Evolutionary conservation across 2,113 vertebrate species (phyloP).

Genomic region (Girardinichthys multiradiatus): DNA sequence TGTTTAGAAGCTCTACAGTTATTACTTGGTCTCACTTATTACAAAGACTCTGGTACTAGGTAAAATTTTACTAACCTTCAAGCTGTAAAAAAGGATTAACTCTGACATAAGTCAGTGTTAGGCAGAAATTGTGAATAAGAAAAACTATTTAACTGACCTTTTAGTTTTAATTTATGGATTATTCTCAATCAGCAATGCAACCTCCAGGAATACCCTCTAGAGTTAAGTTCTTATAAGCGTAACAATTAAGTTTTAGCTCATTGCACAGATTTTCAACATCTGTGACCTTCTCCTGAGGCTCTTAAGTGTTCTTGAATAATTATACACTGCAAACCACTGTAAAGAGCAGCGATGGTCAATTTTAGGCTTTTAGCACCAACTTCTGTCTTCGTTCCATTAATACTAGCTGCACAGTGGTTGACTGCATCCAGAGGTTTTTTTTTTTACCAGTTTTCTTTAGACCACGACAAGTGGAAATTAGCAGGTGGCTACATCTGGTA

Average conservation of each 20-base stretch:
- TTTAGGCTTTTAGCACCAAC: constrained; percentile 42
- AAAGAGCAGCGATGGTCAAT: constrained; percentile 45
- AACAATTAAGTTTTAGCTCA: constrained; percentile 34
- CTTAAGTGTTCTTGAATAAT: constrained; percentile 56
- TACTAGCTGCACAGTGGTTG: constrained; percentile 26
- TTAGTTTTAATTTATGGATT: constrained; percentile 3
- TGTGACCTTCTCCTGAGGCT: constrained; percentile 61
- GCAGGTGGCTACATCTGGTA: not conserved
- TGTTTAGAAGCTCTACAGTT: constrained; percentile 3
- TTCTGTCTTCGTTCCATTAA: constrained; percentile 28
- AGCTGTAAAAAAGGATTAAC: not conserved
- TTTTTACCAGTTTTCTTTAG: constrained; percentile 8
- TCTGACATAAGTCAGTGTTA: not conserved
- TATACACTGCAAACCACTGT: constrained; percentile 40
- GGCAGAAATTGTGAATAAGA: not conserved
- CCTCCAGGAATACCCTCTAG: not conserved
- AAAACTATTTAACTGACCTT: not conserved
- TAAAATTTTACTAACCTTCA: not conserved
- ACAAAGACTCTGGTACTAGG: not conserved
- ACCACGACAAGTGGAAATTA: not conserved
- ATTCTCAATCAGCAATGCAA: constrained; percentile 13
- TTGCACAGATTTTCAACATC: constrained; percentile 9
- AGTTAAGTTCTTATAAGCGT: constrained; percentile 11
- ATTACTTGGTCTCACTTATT: constrained; percentile 26
- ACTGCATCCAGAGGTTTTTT: constrained; percentile 27